Conservation (phyloP, 1,140 invertebrate species). For the Drosophila pruinosa region DNA sequence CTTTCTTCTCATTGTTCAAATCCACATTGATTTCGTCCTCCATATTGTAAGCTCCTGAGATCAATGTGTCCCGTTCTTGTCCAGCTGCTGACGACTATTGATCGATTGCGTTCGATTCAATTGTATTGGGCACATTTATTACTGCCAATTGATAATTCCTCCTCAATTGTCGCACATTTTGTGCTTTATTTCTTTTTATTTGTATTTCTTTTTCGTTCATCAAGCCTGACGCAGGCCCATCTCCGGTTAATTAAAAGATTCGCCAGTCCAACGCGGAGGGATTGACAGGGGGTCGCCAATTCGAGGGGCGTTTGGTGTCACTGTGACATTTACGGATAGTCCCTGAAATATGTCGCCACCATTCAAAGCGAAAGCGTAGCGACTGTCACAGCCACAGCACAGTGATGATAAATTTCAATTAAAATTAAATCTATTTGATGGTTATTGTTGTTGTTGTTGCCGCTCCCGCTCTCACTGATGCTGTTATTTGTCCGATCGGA, state of each 20-base stretch:
- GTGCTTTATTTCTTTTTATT: not conserved
- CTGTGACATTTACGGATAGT: constrained; percentile 20
- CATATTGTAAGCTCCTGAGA: constrained; percentile 19
- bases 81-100: constrained; percentile 37
- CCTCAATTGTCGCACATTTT: constrained; percentile 20
- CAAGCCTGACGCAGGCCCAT: constrained; percentile 21
- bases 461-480: constrained; percentile 2
- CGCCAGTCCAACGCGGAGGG: not conserved
- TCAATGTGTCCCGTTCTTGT: not conserved
- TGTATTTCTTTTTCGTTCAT: constrained; percentile 22
- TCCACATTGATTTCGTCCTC: constrained; percentile 57
- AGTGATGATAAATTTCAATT: constrained; percentile 74
- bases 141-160: constrained; percentile 62
- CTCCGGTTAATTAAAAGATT: constrained; percentile 60
- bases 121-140: constrained; percentile 71
- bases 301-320: not conserved
- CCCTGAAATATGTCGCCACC: constrained; percentile 4
- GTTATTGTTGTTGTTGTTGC: constrained; percentile 13
- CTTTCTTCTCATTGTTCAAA: constrained; percentile 85
- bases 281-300: not conserved
- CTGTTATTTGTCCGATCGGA: not conserved
- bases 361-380: constrained; percentile 12
- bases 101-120: constrained; percentile 60
- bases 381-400: constrained; percentile 32
- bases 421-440: constrained; percentile 51